These are phyloP conservation scores for Lasioglossum figueresi DNA, from an alignment of 2,888 invertebrate genomes.

Conservation along the genomic window DNA sequence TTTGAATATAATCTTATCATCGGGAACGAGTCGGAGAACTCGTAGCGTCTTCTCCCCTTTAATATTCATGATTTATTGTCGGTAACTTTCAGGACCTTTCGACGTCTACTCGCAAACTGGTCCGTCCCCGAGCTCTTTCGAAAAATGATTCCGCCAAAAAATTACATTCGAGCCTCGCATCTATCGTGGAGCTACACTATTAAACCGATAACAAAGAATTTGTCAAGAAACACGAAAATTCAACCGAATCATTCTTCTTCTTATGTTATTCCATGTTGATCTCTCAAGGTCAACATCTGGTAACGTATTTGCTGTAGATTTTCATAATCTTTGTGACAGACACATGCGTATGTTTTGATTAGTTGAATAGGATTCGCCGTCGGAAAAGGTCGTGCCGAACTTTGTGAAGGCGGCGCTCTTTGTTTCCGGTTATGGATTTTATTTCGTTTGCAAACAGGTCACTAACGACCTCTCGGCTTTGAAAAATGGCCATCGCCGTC, in stretches of 20 bases:
- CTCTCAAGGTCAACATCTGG: neutral
- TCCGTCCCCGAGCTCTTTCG: neutral
- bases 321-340: neutral
- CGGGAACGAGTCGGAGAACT: conserved; percentile 52
- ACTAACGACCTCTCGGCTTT: neutral
- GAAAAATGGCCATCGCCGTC: neutral
- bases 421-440: neutral
- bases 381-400: neutral
- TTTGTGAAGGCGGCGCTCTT: neutral
- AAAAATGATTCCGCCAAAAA: neutral
- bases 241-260: neutral
- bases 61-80: conserved; percentile 74
- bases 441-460: neutral
- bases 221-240: neutral
- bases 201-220: neutral
- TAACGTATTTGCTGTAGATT: neutral
- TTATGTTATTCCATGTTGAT: neutral
- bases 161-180: neutral
- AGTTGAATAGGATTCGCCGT: neutral
- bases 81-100: conserved; percentile 55
- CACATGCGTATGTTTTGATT: neutral
- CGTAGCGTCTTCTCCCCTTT: conserved; percentile 48
- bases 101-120: neutral
- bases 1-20: conserved; percentile 73
- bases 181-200: neutral